Evolutionary conservation across 2,113 vertebrate genomes (phyloP), one percentile per base, ranked within the genome.

Genomic region (Rhabdornis inornatus): DNA sequence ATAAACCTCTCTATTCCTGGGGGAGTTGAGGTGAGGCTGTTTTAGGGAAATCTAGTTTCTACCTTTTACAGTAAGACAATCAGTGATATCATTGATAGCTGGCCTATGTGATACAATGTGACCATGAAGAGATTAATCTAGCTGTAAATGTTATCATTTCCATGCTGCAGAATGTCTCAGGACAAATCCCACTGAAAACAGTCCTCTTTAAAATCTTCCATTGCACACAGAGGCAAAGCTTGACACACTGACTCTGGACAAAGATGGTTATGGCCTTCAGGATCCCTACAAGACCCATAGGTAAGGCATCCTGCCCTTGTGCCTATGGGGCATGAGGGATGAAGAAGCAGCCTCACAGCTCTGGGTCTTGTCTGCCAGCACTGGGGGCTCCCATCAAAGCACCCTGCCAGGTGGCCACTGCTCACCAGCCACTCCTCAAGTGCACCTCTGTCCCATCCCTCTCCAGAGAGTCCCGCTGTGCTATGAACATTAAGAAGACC

Each of bases 241-340:
- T 92, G 50, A 30, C 13, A 25, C 11, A 3, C 30, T 52, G 50
- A 27, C 28, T 76, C 50, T 27, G 59, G 47, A 66, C 35, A 31
- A 88, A 52, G 35, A n/a, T 28, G 31, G n/a, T 49, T n/a, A 65
- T 5, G 5, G 50, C 50, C 31, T 49, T 47, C 69, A 56, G 35
- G n/a, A 75, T 57, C 16, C 39, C 30, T 50, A 57, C 5, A 65
- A 44, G 45, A 74, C 33, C 10, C 59, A 10, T 0, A 12, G 31
- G 50, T 45, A 28, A 69, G 30, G 22, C 18, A 7, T 6, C 35
- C 47, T 77, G 18, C 5, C 30, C 37, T 74, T 5, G 6, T 61
- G 45, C 11, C 55, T 31, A 8, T 0, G 0, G 10, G 21, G 56
- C 25, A 39, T 0, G 1, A n/a, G 39, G 64, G 39, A 19, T 27